Base-by-base conservation (phyloP, 2,797 vertebrate species). In the Pyrocephalus nanus region DNA sequence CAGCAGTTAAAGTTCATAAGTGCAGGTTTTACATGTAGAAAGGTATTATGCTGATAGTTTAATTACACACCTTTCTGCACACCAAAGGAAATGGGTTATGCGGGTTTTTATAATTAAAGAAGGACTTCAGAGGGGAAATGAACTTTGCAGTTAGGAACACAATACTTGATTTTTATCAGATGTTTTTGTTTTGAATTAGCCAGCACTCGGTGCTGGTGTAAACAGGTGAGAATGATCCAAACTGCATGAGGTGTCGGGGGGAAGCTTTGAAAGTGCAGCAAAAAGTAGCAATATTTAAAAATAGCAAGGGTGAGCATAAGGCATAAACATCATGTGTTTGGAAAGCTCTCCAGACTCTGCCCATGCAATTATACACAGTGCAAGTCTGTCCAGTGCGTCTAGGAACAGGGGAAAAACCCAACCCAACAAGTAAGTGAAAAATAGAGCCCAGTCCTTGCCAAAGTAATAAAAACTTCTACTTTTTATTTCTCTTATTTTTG, bases 21-120 rank as follows among this genome's bases (percentile, higher is more conserved):
- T 98, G 97, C 85, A 80, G 97, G 97, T 98, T 98, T 98, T 98
- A 98, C 97, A 98, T 97, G 97, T 96, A 98, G 97, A 97, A 97
- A 97, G 97, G 98, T 98, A 97, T 98, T 98, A 98, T 96, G 90
- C 97, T 98, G 97, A 98, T 98, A 97, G 97, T 98, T 98, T 98
- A 98, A 98, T 98, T 98, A 98, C 98, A 98, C 98, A 98, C 98
- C 97, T 98, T 98, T 98, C 97, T 98, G 98, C 98, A 98, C 98
- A 98, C 97, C 97, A 97, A 98, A 98, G 97, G 97, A 98, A 98
- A 98, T 98, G 97, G 96, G 95, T 98, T 98, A 95, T 97, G 94
- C 34, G 80, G 96, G 95, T 98, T 98, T 98, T 97, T 96, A 74
- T 98, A 98, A 98, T 98, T 98, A 98, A 98, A 97, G 96, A 92